These are phyloP conservation scores for Eupithecia centaureata DNA, from an alignment of 2,888 invertebrate species.

Conservation along the genomic window DNA sequence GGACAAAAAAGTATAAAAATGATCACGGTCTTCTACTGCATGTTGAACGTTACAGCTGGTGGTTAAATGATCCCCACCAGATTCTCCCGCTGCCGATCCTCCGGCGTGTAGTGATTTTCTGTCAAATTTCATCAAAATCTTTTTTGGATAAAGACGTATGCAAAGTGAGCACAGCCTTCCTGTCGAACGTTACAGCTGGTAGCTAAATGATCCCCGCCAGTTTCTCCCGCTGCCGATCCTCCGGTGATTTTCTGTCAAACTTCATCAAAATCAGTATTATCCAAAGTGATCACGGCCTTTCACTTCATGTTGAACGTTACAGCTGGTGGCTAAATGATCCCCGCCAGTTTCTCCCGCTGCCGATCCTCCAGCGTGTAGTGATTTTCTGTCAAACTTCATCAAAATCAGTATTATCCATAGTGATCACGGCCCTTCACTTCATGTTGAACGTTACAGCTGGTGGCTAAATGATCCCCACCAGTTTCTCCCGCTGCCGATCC, in stretches of 20 bases:
- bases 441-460: slow-evolving; percentile 56
- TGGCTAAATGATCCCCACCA: slow-evolving; percentile 66
- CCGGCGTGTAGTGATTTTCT: slow-evolving; percentile 52
- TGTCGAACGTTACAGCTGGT: slow-evolving; percentile 60
- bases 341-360: slow-evolving; percentile 63
- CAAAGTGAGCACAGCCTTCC: no score
- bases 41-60: slow-evolving; percentile 57
- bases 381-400: no score
- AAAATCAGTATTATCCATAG: no score
- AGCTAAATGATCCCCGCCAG: slow-evolving; percentile 65
- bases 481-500: slow-evolving; percentile 64
- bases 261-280: no score
- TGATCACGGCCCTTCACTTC: no score
- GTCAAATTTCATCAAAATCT: neutral
- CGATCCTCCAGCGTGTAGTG: slow-evolving; percentile 58
- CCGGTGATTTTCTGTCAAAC: no score
- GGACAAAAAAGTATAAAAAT: no score
- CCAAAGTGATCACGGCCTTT: no score
- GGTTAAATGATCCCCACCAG: slow-evolving; percentile 65
- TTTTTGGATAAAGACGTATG: no score
- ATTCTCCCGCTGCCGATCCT: slow-evolving; percentile 64
- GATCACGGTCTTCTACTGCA: no score
- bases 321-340: slow-evolving; percentile 73
- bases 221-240: slow-evolving; percentile 66
- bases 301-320: slow-evolving; percentile 20